Evolutionary conservation across 2,113 vertebrate genomes (phyloP).

Genomic region (Datnioides undecimradiatus): DNA sequence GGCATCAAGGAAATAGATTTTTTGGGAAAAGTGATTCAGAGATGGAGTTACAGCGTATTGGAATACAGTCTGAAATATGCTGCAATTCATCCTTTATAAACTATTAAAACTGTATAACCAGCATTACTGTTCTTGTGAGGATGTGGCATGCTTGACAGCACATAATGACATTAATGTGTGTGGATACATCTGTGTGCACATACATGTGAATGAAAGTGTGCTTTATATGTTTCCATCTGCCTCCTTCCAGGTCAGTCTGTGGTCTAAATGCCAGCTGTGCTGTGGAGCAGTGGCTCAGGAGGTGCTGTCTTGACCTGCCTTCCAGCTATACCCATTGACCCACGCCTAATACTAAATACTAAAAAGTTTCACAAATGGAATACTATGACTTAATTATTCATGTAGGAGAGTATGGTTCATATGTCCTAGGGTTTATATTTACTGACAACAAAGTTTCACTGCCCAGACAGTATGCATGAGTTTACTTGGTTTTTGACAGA

Average conservation of each 20-base stretch:
- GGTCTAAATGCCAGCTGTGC: conserved; percentile 53
- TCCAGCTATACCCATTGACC: conserved; percentile 29
- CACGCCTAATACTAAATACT: too few relatives aligned
- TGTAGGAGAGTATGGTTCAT: not conserved
- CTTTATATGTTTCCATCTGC: conserved; percentile 5
- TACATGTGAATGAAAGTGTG: not conserved
- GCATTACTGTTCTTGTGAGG: not conserved
- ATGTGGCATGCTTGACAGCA: not conserved
- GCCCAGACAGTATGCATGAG: not conserved
- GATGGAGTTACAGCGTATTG: not conserved
- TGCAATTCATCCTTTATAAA: not conserved
- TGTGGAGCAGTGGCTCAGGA: conserved; percentile 49
- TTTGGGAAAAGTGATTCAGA: not conserved
- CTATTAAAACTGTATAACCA: not conserved
- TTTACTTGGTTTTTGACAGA: not conserved
- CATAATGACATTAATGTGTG: not conserved
- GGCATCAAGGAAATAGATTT: conserved; percentile 6
- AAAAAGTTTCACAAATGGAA: too few relatives aligned
- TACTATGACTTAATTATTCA: too few relatives aligned
- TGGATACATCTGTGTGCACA: not conserved
- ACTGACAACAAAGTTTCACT: not conserved
- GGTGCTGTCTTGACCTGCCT: conserved; percentile 22
- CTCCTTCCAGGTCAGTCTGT: conserved; percentile 9
- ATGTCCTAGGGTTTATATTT: not conserved
- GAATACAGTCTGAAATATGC: not conserved